Evolutionary conservation across 2,113 vertebrate genomes (phyloP), one percentile per base, ranked within the genome.

Genomic region (Salvelinus namaycush): DNA sequence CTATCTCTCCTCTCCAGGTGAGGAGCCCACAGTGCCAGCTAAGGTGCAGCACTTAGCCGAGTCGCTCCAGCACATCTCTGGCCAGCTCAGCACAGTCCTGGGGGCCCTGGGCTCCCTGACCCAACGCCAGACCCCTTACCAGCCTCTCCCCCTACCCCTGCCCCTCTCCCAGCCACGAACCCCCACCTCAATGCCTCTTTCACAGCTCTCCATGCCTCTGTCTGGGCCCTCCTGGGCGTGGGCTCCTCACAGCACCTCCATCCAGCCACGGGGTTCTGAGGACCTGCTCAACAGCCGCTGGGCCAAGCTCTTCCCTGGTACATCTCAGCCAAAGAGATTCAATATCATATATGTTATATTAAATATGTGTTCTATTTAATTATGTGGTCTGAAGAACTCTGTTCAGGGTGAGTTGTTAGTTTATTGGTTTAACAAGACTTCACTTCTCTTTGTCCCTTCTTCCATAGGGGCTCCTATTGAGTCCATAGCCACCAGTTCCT

Each of bases 241-340:
- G 94, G 54, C 73, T 1, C 24, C 76, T 48, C 89, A 1, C 0
- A 66, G 1, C 39, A 54, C 0, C 68, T 91, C 4, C 5, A 48
- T 1, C 11, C 75, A 14, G 54, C 2, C 86, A 3, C 88, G 8
- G 83, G 83, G 77, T 70, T 92, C 90, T 54, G 94, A 95, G 0
- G 90, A 83, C 59, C 66, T 93, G 24, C 79, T 96, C 76, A 66
- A 85, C 79, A 94, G 95, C 81, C 93, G 93, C 3, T 97, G 94
- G 94, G 93, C 2, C 84, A 96, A 90, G 73, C 95, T 95, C 70
- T 95, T 96, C 76, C 95, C 96, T 62, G 91, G 97, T 97, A 71
- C 65, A 91, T 39, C 39, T 44, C 8, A 11, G 9, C 39, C 39
- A 44, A 44, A 44, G 39, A 44, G 39, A 18, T 14, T 2, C 51